Conservation (phyloP, 2,888 invertebrate genomes). For the Pedicia rivosa region DNA sequence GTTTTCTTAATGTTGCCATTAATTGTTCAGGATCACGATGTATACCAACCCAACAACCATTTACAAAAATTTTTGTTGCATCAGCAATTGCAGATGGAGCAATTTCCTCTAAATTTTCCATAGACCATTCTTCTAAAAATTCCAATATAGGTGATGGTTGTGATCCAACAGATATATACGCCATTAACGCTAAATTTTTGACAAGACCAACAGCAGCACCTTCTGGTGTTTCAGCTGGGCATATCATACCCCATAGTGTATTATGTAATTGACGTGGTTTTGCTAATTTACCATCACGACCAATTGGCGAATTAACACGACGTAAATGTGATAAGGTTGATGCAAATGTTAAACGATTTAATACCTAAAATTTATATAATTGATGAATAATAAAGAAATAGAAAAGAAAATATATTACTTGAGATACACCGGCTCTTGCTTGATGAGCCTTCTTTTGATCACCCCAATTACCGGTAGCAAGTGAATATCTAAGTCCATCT, state of each 20-base stretch:
- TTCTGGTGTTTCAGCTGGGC: constrained; percentile 99
- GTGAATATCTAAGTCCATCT: constrained; percentile 91
- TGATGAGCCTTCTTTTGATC: constrained; percentile 99
- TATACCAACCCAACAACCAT: constrained; percentile 98
- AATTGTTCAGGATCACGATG: constrained; percentile 98
- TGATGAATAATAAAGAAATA: background rate
- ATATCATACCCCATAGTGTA: constrained; percentile 99
- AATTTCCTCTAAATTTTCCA: constrained; percentile 99
- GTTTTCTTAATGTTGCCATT: constrained; percentile 91
- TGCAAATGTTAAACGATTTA: constrained; percentile 95
- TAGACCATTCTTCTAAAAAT: constrained; percentile 99
- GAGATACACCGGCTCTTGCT: constrained; percentile 36
- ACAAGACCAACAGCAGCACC: constrained; percentile 94
- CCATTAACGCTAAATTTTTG: constrained; percentile 98
- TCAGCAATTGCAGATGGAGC: constrained; percentile 97
- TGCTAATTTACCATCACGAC: constrained; percentile 96
- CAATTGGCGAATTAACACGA: constrained; percentile 97
- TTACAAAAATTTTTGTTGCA: constrained; percentile 99
- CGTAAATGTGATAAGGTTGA: constrained; percentile 96
- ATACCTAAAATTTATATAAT: constrained; percentile 71
- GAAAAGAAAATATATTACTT: constrained; percentile 6
- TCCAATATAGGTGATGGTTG: constrained; percentile 98
- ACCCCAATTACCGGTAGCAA: constrained; percentile 99
- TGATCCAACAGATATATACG: constrained; percentile 98
- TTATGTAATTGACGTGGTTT: constrained; percentile 98